Evolutionary conservation across 2,113 vertebrate genomes (phyloP), one percentile per base, ranked within the genome.

Genomic region (Okapia johnstoni): DNA sequence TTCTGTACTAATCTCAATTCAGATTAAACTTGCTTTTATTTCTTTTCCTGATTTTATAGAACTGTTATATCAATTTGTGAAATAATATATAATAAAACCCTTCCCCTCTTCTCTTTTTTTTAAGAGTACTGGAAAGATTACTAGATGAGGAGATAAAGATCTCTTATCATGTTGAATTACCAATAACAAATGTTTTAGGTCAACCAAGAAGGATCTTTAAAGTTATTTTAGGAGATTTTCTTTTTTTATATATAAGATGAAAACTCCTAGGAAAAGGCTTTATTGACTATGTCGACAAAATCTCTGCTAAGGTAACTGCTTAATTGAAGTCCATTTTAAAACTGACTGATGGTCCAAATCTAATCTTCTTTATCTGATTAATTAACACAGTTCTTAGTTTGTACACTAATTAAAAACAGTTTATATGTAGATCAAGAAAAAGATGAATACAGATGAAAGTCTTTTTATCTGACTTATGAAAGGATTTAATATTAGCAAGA

Each of bases 391-490:
- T 73, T 88, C 58, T 95, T 77, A 88, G 66, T 61, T 93, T 96
- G 90, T 95, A 50, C 60, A 97, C 26, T 97, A 95, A 98, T 97
- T 97, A 96, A 96, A 98, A 94, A 58, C 14, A 93, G 84, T 98
- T 97, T 88, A 90, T 95, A 57, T 97, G 73, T 60, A 28, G 76
- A 97, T 26, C 6, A 96, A 92, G 19, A 85, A 98, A 96, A 92
- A 55, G 66, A 97, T 66, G 73, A 98, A 87, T 90, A 54, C 61
- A 97, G 63, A 79, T 88, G 0, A 14, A 97, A 87, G 13, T 40
- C 13, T 76, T 94, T 73, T 52, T 66, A 15, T 14, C 7, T 84
- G 50, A 92, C 33, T 85, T 85, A 60, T 77, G 54, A 87, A 87
- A 21, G 40, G 15, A 52, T 54, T 97, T 96, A 95, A 90, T 96